Conservation (phyloP, 2,113 vertebrate species). For the Oriolus oriolus region DNA sequence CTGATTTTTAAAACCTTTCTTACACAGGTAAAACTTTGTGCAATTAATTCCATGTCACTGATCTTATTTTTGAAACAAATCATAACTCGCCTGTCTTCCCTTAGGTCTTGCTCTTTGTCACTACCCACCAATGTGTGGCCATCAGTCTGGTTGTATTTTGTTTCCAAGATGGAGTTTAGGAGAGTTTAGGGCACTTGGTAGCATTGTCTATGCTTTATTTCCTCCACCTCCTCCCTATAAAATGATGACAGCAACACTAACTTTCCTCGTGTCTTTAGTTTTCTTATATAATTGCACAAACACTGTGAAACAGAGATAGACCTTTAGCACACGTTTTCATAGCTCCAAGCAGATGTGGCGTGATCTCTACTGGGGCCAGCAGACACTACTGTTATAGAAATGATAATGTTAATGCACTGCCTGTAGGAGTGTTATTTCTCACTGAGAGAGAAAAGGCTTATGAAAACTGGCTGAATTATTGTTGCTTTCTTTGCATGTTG, state of each 20-base stretch:
- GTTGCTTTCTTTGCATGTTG: neutral
- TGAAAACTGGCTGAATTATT: neutral
- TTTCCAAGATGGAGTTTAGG: neutral
- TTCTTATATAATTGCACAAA: neutral
- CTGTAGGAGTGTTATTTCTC: neutral
- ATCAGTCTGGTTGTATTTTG: neutral
- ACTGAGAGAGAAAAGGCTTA: neutral
- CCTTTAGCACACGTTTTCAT: neutral
- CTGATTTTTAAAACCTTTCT: neutral
- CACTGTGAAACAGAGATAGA: neutral
- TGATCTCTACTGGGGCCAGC: neutral
- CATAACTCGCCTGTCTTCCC: neutral
- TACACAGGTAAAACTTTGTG: neutral
- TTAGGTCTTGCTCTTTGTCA: neutral
- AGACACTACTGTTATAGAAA: neutral
- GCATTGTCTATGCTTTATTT: neutral
- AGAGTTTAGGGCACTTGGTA: neutral
- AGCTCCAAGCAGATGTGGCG: neutral
- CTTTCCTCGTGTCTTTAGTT: neutral
- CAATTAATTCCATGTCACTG: neutral
- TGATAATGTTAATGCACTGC: neutral
- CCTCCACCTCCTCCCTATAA: neutral
- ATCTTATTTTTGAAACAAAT: neutral
- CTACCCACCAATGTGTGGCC: neutral
- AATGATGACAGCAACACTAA: neutral